phyloP scores from a whole-genome alignment of 1,140 invertebrate genomes.

The Drosophila hydei region DNA sequence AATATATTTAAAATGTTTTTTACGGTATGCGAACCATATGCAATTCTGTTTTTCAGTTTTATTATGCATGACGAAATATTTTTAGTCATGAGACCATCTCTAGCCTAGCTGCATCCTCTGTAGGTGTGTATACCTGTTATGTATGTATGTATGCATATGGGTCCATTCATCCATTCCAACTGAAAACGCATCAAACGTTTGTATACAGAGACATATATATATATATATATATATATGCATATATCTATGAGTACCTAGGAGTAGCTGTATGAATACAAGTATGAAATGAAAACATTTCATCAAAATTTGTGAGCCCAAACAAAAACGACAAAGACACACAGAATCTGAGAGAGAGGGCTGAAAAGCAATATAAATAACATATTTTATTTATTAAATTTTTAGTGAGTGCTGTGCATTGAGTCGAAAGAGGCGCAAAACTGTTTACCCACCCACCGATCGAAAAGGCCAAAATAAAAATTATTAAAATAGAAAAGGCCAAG shows the following conservation, averaged over 20 bases:
- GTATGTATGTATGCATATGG: background rate
- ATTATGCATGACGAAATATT: constrained; percentile 52
- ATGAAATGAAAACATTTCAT: constrained; percentile 75
- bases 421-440: constrained; percentile 65
- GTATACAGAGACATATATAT: too few species aligned
- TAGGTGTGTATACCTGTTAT: constrained; percentile 3
- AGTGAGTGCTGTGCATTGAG: constrained; percentile 78
- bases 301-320: constrained; percentile 61
- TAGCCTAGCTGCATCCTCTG: constrained; percentile 15
- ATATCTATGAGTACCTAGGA: background rate
- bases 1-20: background rate
- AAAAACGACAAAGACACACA: constrained; percentile 69
- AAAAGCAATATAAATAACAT: constrained; percentile 80
- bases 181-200: constrained; percentile 17
- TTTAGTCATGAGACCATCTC: constrained; percentile 44
- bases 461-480: constrained; percentile 38
- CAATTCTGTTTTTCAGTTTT: constrained; percentile 38
- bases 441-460: constrained; percentile 25
- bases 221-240: too few species aligned
- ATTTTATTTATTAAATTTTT: constrained; percentile 81
- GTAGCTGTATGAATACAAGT: constrained; percentile 30
- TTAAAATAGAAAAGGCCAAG: constrained; percentile 24
- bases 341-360: constrained; percentile 46
- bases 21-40: constrained; percentile 24
- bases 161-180: constrained; percentile 16